These are phyloP conservation scores for Lordiphosa clarofinis DNA, from an alignment of 1,140 invertebrate genomes.

Conservation along the genomic window DNA sequence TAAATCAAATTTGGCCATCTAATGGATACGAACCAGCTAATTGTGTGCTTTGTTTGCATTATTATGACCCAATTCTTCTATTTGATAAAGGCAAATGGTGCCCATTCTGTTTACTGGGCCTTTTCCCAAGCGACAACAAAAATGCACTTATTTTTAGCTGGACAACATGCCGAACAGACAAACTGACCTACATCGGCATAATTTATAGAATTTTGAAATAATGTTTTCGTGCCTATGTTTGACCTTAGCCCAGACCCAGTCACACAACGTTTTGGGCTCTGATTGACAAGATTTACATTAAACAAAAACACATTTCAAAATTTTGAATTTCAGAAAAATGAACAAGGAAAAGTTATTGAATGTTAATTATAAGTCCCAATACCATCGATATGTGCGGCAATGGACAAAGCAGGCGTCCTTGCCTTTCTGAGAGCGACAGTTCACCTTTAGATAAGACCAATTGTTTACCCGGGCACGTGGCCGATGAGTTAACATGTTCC, in stretches of 20 bases:
- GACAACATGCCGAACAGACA: conserved; percentile 28
- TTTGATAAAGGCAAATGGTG: conserved; percentile 32
- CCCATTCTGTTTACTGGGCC: conserved; percentile 51
- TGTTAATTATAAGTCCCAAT: conserved; percentile 69
- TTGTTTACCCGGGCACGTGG: conserved; percentile 39
- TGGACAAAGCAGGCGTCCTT: too few relatives aligned
- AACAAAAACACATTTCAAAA: conserved; percentile 42
- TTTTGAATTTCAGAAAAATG: conserved; percentile 35
- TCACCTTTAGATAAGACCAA: conserved; percentile 54
- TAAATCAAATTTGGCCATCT: conserved; percentile 44
- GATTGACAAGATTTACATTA: conserved; percentile 64
- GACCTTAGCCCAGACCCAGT: conserved; percentile 53
- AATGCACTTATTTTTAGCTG: conserved; percentile 58
- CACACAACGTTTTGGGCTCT: conserved; percentile 36
- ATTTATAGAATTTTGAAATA: conserved; percentile 46
- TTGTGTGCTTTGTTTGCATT: conserved; percentile 48
- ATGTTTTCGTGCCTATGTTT: conserved; percentile 41
- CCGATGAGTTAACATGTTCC: conserved; percentile 35
- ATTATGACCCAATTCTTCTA: conserved; percentile 45
- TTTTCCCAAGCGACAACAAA: conserved; percentile 44
- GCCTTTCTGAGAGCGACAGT: conserved; percentile 14
- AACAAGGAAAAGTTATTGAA: conserved; percentile 66
- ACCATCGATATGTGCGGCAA: conserved; percentile 30
- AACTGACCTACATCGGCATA: conserved; percentile 56
- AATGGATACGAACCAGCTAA: conserved; percentile 30